Conservation (phyloP, 2,888 invertebrate genomes). For the Drosophila vallismaia region DNA sequence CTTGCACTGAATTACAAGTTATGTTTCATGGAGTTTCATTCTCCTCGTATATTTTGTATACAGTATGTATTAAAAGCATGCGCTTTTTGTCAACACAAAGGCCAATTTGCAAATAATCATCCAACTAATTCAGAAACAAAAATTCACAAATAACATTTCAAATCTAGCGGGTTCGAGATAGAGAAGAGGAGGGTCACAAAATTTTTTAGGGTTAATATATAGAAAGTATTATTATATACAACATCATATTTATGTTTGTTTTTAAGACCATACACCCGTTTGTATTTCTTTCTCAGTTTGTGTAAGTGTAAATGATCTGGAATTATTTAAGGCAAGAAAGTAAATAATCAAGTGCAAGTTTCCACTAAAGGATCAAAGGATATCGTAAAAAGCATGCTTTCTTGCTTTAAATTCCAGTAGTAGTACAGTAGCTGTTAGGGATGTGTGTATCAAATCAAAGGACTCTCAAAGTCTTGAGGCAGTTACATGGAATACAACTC, state of each 20-base stretch:
- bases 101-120: constrained; percentile 85
- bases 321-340: constrained; percentile 24
- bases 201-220: not conserved
- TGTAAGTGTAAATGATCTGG: constrained; percentile 21
- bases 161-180: constrained; percentile 42
- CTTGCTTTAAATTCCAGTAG: constrained; percentile 15
- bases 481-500: not conserved
- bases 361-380: not conserved
- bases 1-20: constrained; percentile 70
- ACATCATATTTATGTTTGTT: constrained; percentile 2
- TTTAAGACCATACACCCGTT: too few species aligned
- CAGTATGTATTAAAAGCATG: constrained; percentile 81
- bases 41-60: constrained; percentile 32
- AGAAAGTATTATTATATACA: not conserved
- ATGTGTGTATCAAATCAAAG: not conserved
- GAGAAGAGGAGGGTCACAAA: constrained; percentile 1
- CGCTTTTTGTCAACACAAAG: constrained; percentile 85
- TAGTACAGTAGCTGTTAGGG: not conserved
- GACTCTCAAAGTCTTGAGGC: not conserved
- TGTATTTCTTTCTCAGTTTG: constrained; percentile 1
- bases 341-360: not conserved
- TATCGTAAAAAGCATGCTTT: not conserved
- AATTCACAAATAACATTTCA: constrained; percentile 69
- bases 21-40: constrained; percentile 46
- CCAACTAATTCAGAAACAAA: constrained; percentile 83